Base-by-base conservation (phyloP, 2,797 vertebrate species). In the Kryptopterus vitreolus region DNA sequence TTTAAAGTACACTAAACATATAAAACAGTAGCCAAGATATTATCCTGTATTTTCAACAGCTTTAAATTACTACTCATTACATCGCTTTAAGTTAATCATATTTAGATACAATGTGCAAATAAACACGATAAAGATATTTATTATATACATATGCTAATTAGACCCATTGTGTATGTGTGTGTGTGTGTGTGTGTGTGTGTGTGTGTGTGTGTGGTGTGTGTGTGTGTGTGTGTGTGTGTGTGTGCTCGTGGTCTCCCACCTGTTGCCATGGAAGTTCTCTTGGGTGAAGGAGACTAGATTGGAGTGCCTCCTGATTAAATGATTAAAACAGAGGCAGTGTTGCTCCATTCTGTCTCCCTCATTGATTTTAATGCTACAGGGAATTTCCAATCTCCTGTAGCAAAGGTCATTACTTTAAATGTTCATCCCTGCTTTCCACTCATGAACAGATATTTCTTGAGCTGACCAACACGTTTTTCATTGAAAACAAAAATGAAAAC, bases 231-330 rank as follows among this genome's bases (percentile, higher is more conserved):
- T 66, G 61, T 20, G 3, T 13, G 24, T 48, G 58, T 53, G 63
- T 74, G 50, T 59, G 59, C 38, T 33, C n/a, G 35, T 38, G 38
- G 43, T 46, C 26, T 58, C 66, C 24, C 57, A 62, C 12, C 31
- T 53, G 74, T 77, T 77, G 15, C 52, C 75, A 78, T 74, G 71
- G 76, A 65, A 63, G 33, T 52, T 50, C 62, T 62, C 33, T n/a
- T n/a, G 16, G 61, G 22, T 70, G 83, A 87, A 78, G 77, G 87
- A 83, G 83, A 76, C 85, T 80, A 70, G 84, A 83, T 83, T 88
- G 84, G 79, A 82, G 78, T 77, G 72, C 81, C 63, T 82, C 22
- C 83, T 89, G 87, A 91, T 90, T 90, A 83, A 88, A 81, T 68
- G 0, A 71, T 59, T 79, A 77, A 72, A 74, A 43, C 38, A 38